phyloP scores from a whole-genome alignment of 2,888 invertebrate genomes.

The Lydus trimaculatus region DNA sequence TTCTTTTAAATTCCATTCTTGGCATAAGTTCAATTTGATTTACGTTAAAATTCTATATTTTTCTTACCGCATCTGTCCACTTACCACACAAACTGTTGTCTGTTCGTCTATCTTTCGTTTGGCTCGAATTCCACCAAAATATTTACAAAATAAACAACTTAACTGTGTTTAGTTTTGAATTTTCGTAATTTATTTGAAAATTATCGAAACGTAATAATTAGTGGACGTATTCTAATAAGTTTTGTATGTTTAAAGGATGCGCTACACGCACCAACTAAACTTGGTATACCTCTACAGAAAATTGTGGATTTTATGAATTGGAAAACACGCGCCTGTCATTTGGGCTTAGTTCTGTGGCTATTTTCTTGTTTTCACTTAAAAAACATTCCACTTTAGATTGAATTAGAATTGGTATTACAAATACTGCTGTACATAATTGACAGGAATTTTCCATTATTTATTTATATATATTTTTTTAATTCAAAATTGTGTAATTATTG shows the following conservation, averaged over 20 bases:
- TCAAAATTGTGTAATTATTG: background rate
- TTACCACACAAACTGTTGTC: background rate
- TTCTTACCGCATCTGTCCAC: background rate
- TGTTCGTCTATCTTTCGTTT: too few relatives aligned
- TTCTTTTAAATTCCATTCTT: background rate
- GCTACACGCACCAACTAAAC: constrained; percentile 28
- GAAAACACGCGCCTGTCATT: constrained; percentile 26
- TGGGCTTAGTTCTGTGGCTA: constrained; percentile 3
- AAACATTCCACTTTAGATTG: too few relatives aligned
- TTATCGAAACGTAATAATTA: constrained; percentile 10
- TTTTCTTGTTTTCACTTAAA: background rate
- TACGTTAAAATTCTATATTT: background rate
- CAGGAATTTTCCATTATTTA: background rate
- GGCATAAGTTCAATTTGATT: background rate
- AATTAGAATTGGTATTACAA: too few relatives aligned
- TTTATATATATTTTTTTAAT: background rate
- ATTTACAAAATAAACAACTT: background rate
- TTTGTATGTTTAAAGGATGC: constrained; percentile 25
- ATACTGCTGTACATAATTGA: too few relatives aligned
- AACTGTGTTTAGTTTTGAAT: background rate
- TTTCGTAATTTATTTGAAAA: background rate
- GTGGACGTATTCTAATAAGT: constrained; percentile 8
- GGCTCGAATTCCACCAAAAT: background rate
- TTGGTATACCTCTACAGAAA: constrained; percentile 8
- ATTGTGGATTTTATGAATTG: constrained; percentile 28